These are phyloP conservation scores for Papilio glaucus DNA, from an alignment of 1,140 invertebrate genomes.

Conservation along the genomic window DNA sequence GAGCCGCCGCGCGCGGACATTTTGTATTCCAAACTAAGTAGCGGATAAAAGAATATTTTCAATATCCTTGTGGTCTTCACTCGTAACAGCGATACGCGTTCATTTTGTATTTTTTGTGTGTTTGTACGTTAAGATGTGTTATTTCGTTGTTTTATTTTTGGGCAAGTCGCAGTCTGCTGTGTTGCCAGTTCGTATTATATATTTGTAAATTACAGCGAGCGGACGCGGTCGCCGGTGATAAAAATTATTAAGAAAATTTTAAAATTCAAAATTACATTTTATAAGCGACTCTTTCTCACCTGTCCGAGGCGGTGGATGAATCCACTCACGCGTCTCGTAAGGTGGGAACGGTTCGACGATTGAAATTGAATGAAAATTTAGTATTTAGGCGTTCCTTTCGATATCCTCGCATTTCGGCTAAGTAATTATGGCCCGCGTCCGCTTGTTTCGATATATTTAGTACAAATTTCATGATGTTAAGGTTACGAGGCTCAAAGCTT, in stretches of 20 bases:
- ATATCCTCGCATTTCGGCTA: conserved; percentile 83
- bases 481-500: conserved; percentile 83
- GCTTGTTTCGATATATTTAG: conserved; percentile 81
- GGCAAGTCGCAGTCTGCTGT: conserved; percentile 60
- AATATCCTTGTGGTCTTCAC: conserved; percentile 83
- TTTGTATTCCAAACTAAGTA: conserved; percentile 71
- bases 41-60: conserved; percentile 65
- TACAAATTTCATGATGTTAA: conserved; percentile 84
- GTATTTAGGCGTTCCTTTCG: conserved; percentile 80
- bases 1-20: conserved; percentile 55
- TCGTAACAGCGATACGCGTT: conserved; percentile 78
- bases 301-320: conserved; percentile 27
- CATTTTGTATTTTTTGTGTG: conserved; percentile 67
- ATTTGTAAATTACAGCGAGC: conserved; percentile 78
- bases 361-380: conserved; percentile 70
- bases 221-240: conserved; percentile 77
- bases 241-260: conserved; percentile 79
- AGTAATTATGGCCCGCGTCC: conserved; percentile 75
- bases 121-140: conserved; percentile 65
- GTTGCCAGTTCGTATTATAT: conserved; percentile 70
- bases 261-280: conserved; percentile 77
- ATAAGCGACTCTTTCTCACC: conserved; percentile 46
- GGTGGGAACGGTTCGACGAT: conserved; percentile 41
- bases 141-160: conserved; percentile 60
- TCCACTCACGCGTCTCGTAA: conserved; percentile 37